phyloP scores from a whole-genome alignment of 2,113 vertebrate genomes.

The Neolamprologus toae region DNA sequence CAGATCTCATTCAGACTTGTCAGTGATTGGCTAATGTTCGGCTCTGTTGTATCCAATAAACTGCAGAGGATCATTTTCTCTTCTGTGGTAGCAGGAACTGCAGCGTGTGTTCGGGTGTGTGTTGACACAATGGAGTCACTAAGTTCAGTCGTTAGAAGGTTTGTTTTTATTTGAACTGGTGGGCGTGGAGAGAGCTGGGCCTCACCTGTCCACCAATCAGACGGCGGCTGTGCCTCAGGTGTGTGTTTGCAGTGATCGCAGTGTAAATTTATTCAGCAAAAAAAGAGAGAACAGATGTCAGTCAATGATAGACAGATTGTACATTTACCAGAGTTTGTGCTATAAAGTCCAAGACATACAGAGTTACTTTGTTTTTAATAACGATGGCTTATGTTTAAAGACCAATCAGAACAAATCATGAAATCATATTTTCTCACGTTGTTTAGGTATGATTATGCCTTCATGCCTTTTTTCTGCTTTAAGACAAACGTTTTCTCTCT shows the following conservation, averaged over 20 bases:
- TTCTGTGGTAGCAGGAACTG: background rate
- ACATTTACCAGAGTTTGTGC: background rate
- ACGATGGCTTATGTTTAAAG: background rate
- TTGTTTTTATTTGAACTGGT: constrained; percentile 51
- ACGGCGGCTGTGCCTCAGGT: background rate
- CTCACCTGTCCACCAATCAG: constrained; percentile 29
- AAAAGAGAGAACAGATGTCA: background rate
- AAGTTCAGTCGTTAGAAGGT: background rate
- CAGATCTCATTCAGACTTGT: background rate
- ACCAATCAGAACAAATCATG: background rate
- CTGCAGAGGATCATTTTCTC: background rate
- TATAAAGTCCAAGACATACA: rapidly evolving
- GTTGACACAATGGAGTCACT: constrained; percentile 16
- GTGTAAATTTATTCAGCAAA: background rate
- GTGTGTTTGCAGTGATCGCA: background rate
- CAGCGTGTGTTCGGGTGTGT: background rate
- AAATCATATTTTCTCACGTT: background rate
- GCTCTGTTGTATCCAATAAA: background rate
- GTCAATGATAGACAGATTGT: rapidly evolving
- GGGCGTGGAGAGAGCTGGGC: background rate
- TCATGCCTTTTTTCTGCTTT: background rate
- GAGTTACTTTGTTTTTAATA: background rate
- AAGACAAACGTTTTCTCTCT: background rate
- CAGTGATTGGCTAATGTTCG: background rate
- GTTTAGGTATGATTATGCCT: background rate